Base-by-base conservation (phyloP, 92 coral and sea anemone species). In the Epizoanthus rinbou region DNA sequence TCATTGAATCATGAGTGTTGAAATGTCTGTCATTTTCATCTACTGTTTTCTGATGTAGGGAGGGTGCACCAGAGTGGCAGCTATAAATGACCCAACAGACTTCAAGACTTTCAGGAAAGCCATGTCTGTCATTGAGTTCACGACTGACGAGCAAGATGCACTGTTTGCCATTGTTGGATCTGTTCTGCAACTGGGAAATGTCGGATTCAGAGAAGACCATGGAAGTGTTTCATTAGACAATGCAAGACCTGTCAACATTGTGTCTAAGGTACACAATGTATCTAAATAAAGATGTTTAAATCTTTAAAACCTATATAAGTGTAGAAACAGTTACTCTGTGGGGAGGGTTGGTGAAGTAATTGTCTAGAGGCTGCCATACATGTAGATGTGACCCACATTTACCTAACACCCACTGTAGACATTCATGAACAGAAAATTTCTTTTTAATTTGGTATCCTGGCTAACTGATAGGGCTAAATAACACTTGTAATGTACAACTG, bases 111-210 rank as follows among this genome's bases (percentile, higher is more conserved):
- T 97, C 35, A 94, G 90, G 87, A 88, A 94, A 69, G 99, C 98
- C 22, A 28, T 97, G 53, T 73, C 90, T 35, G 88, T 92, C 58
- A 92, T 97, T 60, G 99, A 97, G 87, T 88, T 97, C 86, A 82
- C 98, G 18, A 47, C 62, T 3, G 92, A 90, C 21, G 95, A 91
- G 63, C 99, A 97, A 76, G 85, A 89, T 24, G 98, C 98, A 1
- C 87, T 97, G 75, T 97, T 97, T 81, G 92, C 98, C 3, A 94
- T 97, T 33, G 82, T 97, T 16, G 98, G 97, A 7, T 90, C 95
- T 59, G 91, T 97, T 37, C 84, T 97, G 56, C 99, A 97, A 23
- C 92, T 97, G 57, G 99, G 99, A 11, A 90, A 92, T 63, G 83
- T 97, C 67, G 88, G 87, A 57, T 97, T 97, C 60, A 71, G 80